Evolutionary conservation across 1,140 invertebrate species (phyloP), one percentile per base, ranked within the genome.

Genomic region (Pogonomyrmex barbatus): DNA sequence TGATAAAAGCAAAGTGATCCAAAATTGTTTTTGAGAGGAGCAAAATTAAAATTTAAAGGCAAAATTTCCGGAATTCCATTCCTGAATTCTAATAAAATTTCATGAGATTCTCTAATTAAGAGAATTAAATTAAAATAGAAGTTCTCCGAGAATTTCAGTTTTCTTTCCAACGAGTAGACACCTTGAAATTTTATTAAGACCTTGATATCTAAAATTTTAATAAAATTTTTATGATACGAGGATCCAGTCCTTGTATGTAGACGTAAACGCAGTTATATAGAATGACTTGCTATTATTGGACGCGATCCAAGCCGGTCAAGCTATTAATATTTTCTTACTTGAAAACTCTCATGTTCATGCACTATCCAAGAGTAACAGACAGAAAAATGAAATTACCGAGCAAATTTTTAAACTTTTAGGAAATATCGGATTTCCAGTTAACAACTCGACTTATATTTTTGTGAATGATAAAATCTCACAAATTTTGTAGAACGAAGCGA

Each of bases 261-360:
- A 67, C 33, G 68, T 58, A 81, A 70, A 33, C 24, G 62, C 14
- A 78, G 75, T 56, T 81, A 81, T 50, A 50, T 39, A 56, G 68
- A 42, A 75, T 83, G 68, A 75, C 56, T 83, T 50, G 68, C 68
- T 83, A 83, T 83, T 83, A 83, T 83, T 83, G 79, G 79, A 60
- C 30, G 17, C 79, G 52, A 56, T 67, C 63, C 77, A 81, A 81
- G 52, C 12, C 54, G 79, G 79, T 83, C 79, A 60, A 42, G 30
- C 79, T 83, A 83, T 83, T 83, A 83, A 83, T 83, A 83, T 50
- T 73, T 47, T 58, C 79, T 73, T 36, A 75, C 33, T 83, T 75
- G 68, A 60, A 83, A 83, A 73, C 75, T 12, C 42, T 50, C 45
- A 9, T 12, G 12, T 62, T 73, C 12, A 50, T 42, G 42, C 54